Conservation (phyloP, 2,888 invertebrate genomes). For the Serrognathus titanus region DNA sequence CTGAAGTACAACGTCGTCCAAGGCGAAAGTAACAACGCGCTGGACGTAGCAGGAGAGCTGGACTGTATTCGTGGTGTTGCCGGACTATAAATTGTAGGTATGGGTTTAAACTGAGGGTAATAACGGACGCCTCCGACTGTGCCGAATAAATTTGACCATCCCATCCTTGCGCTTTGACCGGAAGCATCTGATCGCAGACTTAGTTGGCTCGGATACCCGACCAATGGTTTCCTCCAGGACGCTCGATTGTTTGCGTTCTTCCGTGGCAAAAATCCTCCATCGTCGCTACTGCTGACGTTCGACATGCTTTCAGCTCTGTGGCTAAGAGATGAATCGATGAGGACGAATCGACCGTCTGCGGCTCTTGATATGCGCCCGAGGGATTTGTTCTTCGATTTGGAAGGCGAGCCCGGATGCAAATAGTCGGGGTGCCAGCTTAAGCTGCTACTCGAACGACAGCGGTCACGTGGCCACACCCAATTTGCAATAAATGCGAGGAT, state of each 20-base stretch:
- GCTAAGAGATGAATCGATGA: constrained; percentile 54
- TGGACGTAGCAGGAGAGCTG: constrained; percentile 65
- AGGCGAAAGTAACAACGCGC: constrained; percentile 57
- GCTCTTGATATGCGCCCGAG: constrained; percentile 69
- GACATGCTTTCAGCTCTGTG: constrained; percentile 57
- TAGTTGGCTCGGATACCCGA: constrained; percentile 63
- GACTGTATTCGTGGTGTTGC: constrained; percentile 59
- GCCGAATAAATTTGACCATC: constrained; percentile 33
- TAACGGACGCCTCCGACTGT: constrained; percentile 31
- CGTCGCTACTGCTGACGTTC: constrained; percentile 68
- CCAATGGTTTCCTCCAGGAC: constrained; percentile 63
- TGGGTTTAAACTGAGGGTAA: constrained; percentile 44
- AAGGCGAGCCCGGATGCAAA: constrained; percentile 39
- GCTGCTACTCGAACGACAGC: constrained; percentile 56
- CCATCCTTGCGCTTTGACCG: constrained; percentile 52
- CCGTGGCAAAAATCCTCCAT: constrained; percentile 77
- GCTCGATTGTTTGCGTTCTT: constrained; percentile 53
- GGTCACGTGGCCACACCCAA: constrained; percentile 75
- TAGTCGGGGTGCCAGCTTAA: constrained; percentile 48
- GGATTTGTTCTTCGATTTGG: constrained; percentile 36
- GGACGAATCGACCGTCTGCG: constrained; percentile 71
- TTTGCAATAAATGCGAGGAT: constrained; percentile 65
- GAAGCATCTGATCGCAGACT: constrained; percentile 67
- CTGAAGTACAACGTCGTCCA: constrained; percentile 77
- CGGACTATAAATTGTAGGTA: constrained; percentile 46